Base-by-base conservation (phyloP, 2,113 vertebrate species). In the Corythaeola cristata region DNA sequence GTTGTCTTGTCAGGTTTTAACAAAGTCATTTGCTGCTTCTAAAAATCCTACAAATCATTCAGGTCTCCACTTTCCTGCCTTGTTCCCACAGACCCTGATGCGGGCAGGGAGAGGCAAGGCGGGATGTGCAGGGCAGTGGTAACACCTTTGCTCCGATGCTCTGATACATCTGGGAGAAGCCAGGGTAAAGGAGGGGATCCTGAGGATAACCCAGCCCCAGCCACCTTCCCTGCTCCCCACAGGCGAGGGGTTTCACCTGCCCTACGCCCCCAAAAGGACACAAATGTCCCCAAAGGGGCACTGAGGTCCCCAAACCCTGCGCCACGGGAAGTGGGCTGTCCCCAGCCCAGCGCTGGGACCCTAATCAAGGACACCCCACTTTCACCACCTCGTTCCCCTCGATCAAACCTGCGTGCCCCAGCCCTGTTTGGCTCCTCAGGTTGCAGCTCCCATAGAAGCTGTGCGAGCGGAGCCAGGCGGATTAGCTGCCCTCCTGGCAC, bases 401-500 rank as follows among this genome's bases (percentile, higher is more conserved):
- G 39, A 15, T 41, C 28, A 10, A 37, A 5, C n/a, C 28, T 20
- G 0, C 9, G 0, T 3, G 8, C 6, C 7, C 58, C 1, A 3
- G 33, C 72, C 14, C 76, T 22, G 37, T 37, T 27, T 11, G 16
- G 59, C 32, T 96, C 67, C 56, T 20, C 55, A 12, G 16, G 74
- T 19, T 47, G 71, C 23, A 71, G 72, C 81, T 88, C 90, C 91
- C 8, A 49, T 49, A 95, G 94, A 94, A 62, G 50, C 67, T 12
- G 37, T 3, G 16, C 5, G 22, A 49, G 49, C 21, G 56, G 90
- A 94, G 85, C 66, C 5, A 20, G 68, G 18, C 13, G 76, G 96
- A 91, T 97, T 89, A 95, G 79, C 73, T 10, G 8, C 52, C 32
- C 74, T 85, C 97, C 97, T 85, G 11, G 95, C 93, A 69, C 85